Conservation (phyloP, 2,888 invertebrate genomes). For the Sesamia inferens region DNA sequence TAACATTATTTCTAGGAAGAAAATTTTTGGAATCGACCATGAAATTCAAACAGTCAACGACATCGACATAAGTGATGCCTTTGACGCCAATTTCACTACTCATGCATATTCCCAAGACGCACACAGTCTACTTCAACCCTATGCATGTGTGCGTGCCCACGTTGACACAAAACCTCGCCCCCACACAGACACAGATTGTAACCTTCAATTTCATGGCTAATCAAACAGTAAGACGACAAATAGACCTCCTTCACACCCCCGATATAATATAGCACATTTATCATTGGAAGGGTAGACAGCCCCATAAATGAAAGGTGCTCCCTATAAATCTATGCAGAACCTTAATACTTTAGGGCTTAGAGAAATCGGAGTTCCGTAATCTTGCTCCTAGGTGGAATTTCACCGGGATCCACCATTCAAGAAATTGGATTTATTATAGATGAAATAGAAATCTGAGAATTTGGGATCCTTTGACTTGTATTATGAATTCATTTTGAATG, state of each 20-base stretch:
- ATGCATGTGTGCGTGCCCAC: not conserved
- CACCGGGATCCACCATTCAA: conserved; percentile 44
- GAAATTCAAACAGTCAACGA: not conserved
- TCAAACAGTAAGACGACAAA: conserved; percentile 60
- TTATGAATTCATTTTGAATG: conserved; percentile 42
- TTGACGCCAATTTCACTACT: not conserved
- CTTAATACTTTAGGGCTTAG: conserved; percentile 61
- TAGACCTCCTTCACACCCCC: conserved; percentile 42
- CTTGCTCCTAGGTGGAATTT: conserved; percentile 46
- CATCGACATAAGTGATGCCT: not conserved
- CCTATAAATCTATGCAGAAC: conserved; percentile 63
- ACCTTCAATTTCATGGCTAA: conserved; percentile 63
- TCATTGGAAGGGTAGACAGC: conserved; percentile 59
- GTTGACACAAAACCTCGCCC: not conserved
- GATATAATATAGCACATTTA: conserved; percentile 63
- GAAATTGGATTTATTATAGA: conserved; percentile 50
- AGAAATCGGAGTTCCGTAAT: conserved; percentile 54
- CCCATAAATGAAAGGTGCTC: conserved; percentile 63
- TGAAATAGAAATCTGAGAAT: conserved; percentile 53
- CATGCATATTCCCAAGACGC: not conserved
- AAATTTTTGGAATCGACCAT: not conserved
- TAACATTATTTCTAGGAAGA: too few species aligned
- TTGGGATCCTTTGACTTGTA: conserved; percentile 41
- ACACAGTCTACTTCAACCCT: not conserved
- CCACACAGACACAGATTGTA: conserved; percentile 26